Evolutionary conservation across 2,113 vertebrate genomes (phyloP).

Genomic region (Mungos mungo): DNA sequence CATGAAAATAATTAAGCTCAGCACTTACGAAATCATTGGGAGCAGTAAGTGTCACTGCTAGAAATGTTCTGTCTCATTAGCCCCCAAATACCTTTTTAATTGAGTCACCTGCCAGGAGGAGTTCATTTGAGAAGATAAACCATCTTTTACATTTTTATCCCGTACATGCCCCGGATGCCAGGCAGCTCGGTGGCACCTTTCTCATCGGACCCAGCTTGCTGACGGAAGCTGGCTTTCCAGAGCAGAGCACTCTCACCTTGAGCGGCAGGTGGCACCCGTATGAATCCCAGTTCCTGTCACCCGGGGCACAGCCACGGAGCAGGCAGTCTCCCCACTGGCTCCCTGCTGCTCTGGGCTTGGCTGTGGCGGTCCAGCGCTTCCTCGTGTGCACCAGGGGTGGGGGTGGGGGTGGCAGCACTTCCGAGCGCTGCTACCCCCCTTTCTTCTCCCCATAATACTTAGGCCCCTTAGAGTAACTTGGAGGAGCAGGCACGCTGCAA

Average conservation of each 20-base stretch:
- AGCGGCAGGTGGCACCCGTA: neutral
- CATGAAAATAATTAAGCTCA: conserved; percentile 51
- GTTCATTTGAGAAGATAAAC: conserved; percentile 53
- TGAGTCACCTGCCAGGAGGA: conserved; percentile 46
- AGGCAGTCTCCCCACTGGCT: neutral
- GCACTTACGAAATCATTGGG: conserved; percentile 36
- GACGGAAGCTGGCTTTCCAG: neutral
- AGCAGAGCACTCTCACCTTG: neutral
- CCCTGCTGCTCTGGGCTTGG: fast-evolving
- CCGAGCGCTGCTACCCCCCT: neutral
- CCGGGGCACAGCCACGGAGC: neutral
- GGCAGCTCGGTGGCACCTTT: neutral
- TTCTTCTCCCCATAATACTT: neutral
- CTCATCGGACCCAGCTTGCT: neutral
- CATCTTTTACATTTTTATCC: conserved; percentile 25
- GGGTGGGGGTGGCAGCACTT: neutral
- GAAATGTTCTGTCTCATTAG: conserved; percentile 66
- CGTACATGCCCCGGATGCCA: neutral
- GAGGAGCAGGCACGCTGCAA: neutral
- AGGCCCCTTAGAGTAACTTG: neutral
- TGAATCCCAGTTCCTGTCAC: neutral
- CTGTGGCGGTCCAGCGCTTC: neutral
- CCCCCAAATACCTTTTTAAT: conserved; percentile 58
- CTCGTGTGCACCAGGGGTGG: neutral
- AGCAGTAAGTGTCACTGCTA: conserved; percentile 50